A percentile compares a stretch with the other conserved stretches of the same genome.
phyloP scores from a whole-genome alignment of 2,113 vertebrate genomes.

The Anser cygnoides region DNA sequence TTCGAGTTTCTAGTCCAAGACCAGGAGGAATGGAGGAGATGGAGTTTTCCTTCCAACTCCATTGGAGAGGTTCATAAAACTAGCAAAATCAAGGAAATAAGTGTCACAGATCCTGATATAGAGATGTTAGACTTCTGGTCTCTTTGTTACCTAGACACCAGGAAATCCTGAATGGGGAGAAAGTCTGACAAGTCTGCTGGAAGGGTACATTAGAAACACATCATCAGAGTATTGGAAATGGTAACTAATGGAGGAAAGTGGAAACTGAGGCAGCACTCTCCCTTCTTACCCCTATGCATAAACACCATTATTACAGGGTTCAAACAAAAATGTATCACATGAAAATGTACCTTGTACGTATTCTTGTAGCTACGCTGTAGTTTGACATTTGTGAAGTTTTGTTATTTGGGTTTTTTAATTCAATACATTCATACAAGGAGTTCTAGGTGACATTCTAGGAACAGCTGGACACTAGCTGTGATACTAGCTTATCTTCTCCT shows the following conservation, averaged over 20 bases:
- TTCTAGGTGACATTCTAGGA: background rate
- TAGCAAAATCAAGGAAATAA: background rate
- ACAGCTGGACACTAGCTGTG: background rate
- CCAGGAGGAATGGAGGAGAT: background rate
- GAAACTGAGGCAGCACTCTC: background rate
- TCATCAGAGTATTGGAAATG: background rate
- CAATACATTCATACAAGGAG: background rate
- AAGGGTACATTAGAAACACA: background rate
- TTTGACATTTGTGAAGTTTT: background rate
- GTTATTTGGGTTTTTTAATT: background rate
- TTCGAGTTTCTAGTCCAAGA: slow-evolving; percentile 12
- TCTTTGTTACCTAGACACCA: background rate
- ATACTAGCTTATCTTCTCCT: background rate
- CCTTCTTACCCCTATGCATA: background rate
- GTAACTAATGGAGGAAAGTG: background rate
- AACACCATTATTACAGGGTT: background rate
- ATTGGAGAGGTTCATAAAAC: background rate
- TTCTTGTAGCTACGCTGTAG: background rate
- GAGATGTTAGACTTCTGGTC: background rate
- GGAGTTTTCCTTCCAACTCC: background rate
- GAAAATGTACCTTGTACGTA: background rate
- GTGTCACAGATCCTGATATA: background rate
- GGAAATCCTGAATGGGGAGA: background rate
- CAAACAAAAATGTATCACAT: background rate
- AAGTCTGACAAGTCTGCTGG: background rate